Percentiles rank a stretch among this genome's conserved stretches.
phyloP scores from a whole-genome alignment of 1,140 invertebrate species.

The Hetaerina americana region DNA sequence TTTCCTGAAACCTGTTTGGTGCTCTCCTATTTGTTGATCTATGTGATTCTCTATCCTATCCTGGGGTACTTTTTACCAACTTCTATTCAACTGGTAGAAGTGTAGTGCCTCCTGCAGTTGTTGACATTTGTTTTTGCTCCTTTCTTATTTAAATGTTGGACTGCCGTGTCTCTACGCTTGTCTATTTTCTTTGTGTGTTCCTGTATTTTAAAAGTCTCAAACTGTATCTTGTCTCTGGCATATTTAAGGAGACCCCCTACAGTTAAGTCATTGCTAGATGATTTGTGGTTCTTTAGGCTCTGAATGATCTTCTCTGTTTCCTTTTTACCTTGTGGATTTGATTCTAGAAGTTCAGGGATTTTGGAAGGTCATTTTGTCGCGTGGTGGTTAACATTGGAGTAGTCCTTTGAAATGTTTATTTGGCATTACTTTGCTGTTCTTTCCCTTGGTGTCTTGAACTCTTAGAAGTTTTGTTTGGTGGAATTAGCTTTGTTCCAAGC shows the following conservation, averaged over 20 bases:
- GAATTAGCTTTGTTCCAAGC: neutral
- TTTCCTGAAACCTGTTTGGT: neutral
- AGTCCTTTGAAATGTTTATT: neutral
- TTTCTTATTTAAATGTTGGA: neutral
- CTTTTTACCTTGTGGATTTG: neutral
- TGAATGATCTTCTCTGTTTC: neutral
- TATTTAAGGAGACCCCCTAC: neutral
- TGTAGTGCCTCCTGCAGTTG: neutral
- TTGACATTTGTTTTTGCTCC: neutral
- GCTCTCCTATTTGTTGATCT: neutral
- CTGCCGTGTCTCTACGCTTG: neutral
- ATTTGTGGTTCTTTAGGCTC: neutral
- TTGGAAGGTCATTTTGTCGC: neutral
- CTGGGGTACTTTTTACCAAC: neutral
- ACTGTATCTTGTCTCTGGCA: neutral
- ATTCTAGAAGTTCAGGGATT: neutral
- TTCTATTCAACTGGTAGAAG: neutral
- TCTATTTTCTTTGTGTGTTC: neutral
- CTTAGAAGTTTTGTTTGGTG: neutral
- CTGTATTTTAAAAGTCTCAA: neutral
- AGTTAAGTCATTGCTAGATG: neutral
- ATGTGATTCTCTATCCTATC: neutral
- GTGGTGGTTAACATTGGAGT: neutral
- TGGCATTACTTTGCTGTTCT: neutral
- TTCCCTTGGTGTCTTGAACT: neutral